Evolutionary conservation across 1,140 invertebrate species (phyloP), one percentile per base, ranked within the genome.

Genomic region (Steinernema feltiae): DNA sequence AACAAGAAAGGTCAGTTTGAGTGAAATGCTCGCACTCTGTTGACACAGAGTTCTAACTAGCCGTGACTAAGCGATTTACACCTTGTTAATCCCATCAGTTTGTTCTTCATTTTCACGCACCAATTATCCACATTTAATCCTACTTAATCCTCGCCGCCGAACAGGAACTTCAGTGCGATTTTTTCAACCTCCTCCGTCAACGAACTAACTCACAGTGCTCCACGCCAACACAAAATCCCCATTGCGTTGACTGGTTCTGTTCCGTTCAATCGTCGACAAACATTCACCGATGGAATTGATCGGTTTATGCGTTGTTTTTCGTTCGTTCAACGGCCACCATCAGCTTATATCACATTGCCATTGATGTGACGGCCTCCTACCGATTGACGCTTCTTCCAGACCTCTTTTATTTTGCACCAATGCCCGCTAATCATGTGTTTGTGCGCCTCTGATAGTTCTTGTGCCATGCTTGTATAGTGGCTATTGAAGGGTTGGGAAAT

Each of bases 241-340:
- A 41, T n/a, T n/a, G 35, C 7, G 18, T 7, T 41, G 24, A 27
- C 53, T 27, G 53, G 53, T 63, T 21, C 53, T 63, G 53, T 63
- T 63, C 53, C 2, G 15, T 27, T 63, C 53, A 12, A 63, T 3
- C 53, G 53, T 63, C 24, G 12, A 27, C 53, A 63, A 63, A 63
- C 15, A 27, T 21, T 63, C 53, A 63, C 53, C 24, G 53, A 27
- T 27, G 53, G 53, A 63, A 63, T 63, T 63, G 53, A 63, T 63
- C 53, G 53, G 53, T 63, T 63, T 63, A 12, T 63, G 53, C 24
- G 53, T 63, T 63, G 53, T 63, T 63, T 63, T 63, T 63, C 53
- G n/a, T n/a, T n/a, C 53, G 53, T 63, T 63, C 53, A 21, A n/a
- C 53, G 12, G 53, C 53, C 15, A 27, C 53, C 53, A 63, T 7